phyloP scores from a whole-genome alignment of 2,797 vertebrate genomes.

The Karalla daura region DNA sequence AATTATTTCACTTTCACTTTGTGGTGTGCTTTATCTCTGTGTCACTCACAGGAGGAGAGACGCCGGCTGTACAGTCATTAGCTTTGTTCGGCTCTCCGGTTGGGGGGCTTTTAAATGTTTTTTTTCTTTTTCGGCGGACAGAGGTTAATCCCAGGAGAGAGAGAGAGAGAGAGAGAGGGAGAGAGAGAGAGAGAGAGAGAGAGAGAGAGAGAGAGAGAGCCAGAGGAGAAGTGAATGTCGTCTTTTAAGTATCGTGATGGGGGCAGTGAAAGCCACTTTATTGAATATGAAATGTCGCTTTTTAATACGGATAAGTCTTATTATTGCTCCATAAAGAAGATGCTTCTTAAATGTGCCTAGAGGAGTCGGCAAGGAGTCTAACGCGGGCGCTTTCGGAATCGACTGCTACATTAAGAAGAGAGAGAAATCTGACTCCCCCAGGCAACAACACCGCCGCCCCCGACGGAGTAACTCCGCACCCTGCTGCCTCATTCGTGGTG shows the following conservation, averaged over 20 bases:
- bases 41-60: conserved; percentile 40
- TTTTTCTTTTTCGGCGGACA: conserved; percentile 49
- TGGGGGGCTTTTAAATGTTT: conserved; percentile 39
- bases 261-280: conserved; percentile 18
- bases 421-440: neutral
- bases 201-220: conserved; percentile 12
- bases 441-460: neutral
- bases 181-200: conserved; percentile 10
- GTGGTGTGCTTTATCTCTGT: conserved; percentile 29
- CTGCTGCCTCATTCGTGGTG: conserved; percentile 10
- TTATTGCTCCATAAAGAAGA: conserved; percentile 28
- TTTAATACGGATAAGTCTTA: conserved; percentile 13
- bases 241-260: conserved; percentile 24
- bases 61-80: conserved; percentile 46
- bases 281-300: conserved; percentile 39
- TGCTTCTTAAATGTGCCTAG: neutral
- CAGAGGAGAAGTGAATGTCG: conserved; percentile 33
- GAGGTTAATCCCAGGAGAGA: conserved; percentile 55
- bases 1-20: conserved; percentile 58
- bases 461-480: neutral
- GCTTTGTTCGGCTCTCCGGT: conserved; percentile 54
- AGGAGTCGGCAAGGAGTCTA: neutral
- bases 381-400: conserved; percentile 9
- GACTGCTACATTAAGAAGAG: neutral
- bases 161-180: conserved; percentile 15